Evolutionary conservation across 2,113 vertebrate species (phyloP).

Genomic region (Macquaria ambigua): DNA sequence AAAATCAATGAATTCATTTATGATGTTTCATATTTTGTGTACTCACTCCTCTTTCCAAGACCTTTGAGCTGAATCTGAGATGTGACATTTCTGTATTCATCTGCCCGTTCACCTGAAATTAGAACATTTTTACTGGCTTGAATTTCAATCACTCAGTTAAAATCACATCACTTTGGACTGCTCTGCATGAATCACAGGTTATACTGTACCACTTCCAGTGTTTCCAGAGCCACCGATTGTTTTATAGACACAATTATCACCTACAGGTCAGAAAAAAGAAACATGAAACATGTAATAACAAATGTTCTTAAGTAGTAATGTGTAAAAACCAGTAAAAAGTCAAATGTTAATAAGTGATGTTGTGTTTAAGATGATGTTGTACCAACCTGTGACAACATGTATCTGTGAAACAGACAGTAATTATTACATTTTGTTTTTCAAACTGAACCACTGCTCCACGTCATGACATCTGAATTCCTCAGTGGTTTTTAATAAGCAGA

Average conservation of each 20-base stretch:
- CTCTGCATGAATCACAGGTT: neutral
- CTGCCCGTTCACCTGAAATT: neutral
- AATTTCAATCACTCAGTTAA: neutral
- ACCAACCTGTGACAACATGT: neutral
- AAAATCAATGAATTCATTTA: neutral
- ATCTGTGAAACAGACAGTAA: conserved; percentile 9
- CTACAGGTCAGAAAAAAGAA: neutral
- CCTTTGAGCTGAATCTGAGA: neutral
- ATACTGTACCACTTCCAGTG: neutral
- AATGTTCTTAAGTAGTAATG: neutral
- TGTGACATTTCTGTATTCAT: neutral
- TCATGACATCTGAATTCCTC: neutral
- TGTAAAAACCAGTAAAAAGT: neutral
- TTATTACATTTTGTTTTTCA: neutral
- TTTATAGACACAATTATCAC: neutral
- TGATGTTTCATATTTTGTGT: neutral
- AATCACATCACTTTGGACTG: neutral
- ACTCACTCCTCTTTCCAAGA: neutral
- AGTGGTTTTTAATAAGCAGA: neutral
- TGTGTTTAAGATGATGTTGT: neutral
- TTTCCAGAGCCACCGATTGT: neutral
- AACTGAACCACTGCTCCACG: neutral
- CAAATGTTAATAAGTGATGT: neutral
- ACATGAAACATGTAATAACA: neutral
- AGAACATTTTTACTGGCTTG: neutral